Conservation (phyloP, 2,113 vertebrate species). For the Pyxicephalus adspersus region DNA sequence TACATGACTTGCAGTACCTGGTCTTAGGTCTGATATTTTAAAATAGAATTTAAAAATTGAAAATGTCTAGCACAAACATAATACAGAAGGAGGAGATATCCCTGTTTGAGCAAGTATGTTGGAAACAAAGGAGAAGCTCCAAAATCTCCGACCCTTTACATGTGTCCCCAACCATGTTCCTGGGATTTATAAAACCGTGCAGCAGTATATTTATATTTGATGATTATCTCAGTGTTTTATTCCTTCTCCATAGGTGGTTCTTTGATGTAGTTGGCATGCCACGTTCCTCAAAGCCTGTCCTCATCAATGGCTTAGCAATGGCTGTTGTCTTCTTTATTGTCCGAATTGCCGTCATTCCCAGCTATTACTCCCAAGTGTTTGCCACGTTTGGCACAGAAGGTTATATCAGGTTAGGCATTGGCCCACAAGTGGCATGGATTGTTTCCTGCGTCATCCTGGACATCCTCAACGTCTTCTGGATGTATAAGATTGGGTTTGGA, state of each 20-base stretch:
- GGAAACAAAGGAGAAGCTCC: no score
- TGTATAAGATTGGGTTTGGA: conserved; percentile 77
- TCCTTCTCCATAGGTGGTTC: conserved; percentile 72
- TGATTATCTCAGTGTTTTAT: not conserved
- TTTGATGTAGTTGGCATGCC: conserved; percentile 72
- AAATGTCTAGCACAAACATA: no score
- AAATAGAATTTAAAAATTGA: no score
- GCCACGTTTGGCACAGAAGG: conserved; percentile 74
- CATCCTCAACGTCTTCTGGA: conserved; percentile 76
- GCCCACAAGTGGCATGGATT: conserved; percentile 79
- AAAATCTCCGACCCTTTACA: no score
- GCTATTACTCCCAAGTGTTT: conserved; percentile 78
- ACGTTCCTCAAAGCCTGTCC: conserved; percentile 70
- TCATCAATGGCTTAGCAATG: conserved; percentile 76
- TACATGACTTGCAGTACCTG: no score
- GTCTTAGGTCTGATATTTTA: no score
- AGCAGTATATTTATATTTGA: no score
- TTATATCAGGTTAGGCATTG: conserved; percentile 72
- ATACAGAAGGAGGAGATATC: no score
- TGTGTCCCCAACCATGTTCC: not conserved
- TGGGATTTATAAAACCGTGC: not conserved
- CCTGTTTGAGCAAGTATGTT: no score
- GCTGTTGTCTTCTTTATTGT: conserved; percentile 76
- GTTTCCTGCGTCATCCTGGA: conserved; percentile 75
- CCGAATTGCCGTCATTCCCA: conserved; percentile 78